phyloP scores from a whole-genome alignment of 2,888 invertebrate species.

The Hololepta plana region DNA sequence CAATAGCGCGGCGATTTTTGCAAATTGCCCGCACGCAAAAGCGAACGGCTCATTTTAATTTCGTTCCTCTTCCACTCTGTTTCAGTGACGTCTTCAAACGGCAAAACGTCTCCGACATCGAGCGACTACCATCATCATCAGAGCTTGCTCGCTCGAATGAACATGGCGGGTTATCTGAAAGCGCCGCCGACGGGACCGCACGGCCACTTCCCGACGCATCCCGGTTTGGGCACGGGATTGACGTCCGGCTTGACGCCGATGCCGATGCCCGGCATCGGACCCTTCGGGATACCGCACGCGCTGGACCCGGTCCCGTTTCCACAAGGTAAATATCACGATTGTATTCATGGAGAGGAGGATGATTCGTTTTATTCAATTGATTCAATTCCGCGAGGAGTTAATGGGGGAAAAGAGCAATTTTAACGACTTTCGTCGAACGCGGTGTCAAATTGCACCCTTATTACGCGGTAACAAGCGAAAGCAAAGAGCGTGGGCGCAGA shows the following conservation, averaged over 20 bases:
- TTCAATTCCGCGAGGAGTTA: constrained; percentile 2
- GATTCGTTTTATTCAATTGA: too few relatives aligned
- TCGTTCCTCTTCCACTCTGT: neutral
- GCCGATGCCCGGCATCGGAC: constrained; percentile 19
- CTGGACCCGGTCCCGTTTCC: constrained; percentile 22
- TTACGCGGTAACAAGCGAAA: constrained; percentile 1
- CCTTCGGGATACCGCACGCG: constrained; percentile 21
- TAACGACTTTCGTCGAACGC: neutral
- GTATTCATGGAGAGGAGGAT: too few relatives aligned
- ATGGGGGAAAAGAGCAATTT: neutral
- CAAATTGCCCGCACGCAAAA: too few relatives aligned
- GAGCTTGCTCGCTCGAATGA: constrained; percentile 15
- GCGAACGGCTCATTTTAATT: too few relatives aligned
- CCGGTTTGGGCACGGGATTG: constrained; percentile 16
- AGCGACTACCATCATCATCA: constrained; percentile 11
- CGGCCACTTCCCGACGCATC: constrained; percentile 17
- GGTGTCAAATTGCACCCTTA: constrained; percentile 1
- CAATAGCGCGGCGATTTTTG: too few relatives aligned
- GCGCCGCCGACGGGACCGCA: constrained; percentile 18
- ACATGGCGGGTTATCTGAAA: constrained; percentile 23
- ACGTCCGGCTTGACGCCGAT: constrained; percentile 15
- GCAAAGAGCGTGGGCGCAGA: neutral
- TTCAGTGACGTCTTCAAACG: constrained; percentile 7
- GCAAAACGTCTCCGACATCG: constrained; percentile 17
- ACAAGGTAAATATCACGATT: constrained; percentile 25